Base-by-base conservation (phyloP, 2,797 vertebrate genomes). In the Acanthurus tractus region DNA sequence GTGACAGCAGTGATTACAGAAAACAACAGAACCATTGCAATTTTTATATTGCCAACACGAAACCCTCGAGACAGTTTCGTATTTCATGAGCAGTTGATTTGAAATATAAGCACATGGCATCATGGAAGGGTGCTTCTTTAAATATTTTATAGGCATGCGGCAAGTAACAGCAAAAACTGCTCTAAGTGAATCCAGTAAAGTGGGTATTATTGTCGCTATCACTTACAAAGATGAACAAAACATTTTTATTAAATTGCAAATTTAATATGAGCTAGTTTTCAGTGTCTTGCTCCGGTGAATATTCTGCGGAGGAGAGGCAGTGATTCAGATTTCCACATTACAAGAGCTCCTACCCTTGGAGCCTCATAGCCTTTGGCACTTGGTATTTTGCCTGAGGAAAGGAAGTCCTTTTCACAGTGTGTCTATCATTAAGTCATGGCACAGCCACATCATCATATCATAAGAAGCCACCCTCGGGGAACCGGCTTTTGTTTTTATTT, bases 301-400 rank as follows among this genome's bases (percentile, higher is more conserved):
- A 62, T 78, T 79, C 53, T 66, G 58, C 36, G 49, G 67, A 74
- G 63, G 52, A 50, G 44, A 62, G 62, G 40, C 71, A 74, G 63
- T 9, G 59, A 64, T 83, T 86, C 38, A 58, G 56, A 91, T 91
- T 90, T 87, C 66, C 71, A 86, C 88, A 77, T 90, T 86, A 89
- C 72, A 79, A 54, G 81, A 68, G 50, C 70, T 81, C 78, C 56
- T 86, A 79, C 70, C 84, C 86, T 89, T 74, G 71, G 87, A 89
- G 86, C 85, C 79, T 80, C 42, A 53, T 86, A 78, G 90, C 94
- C 90, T 63, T 78, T 78, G 92, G 94, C 93, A 46, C 78, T 91
- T 79, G 79, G 66, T 90, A 90, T 89, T 90, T 91, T 82, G 91
- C 90, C 92, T 18, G 82, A 87, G 88, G 92, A 91, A 85, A 90